Percentiles rank a stretch among this genome's conserved stretches.
Conservation (phyloP, 2,797 vertebrate genomes). For the Propithecus deckenii region DNA sequence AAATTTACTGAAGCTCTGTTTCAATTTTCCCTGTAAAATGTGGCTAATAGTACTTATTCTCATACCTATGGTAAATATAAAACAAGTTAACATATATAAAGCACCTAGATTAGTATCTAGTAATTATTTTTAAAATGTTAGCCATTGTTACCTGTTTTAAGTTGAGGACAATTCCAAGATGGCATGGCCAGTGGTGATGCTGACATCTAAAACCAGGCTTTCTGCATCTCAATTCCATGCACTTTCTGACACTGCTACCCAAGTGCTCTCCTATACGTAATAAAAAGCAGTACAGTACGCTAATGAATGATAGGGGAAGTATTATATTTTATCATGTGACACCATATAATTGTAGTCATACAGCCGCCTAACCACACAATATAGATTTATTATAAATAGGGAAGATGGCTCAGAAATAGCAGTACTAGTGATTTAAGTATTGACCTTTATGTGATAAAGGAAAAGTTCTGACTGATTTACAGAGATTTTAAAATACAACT, state of each 20-base stretch:
- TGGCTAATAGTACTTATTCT: background rate
- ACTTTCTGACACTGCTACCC: background rate
- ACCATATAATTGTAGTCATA: background rate
- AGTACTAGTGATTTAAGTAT: background rate
- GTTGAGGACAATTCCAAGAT: background rate
- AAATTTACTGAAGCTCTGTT: background rate
- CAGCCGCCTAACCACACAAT: background rate
- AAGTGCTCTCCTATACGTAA: background rate
- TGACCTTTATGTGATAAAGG: background rate
- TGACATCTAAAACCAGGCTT: background rate
- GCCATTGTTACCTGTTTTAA: background rate
- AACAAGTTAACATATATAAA: background rate
- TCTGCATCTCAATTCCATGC: background rate
- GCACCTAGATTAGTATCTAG: background rate
- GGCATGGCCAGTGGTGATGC: background rate
- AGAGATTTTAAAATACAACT: background rate
- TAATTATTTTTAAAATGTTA: background rate
- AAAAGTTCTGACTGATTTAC: background rate
- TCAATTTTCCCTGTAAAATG: constrained; percentile 18
- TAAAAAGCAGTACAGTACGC: background rate
- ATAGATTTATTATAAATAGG: background rate
- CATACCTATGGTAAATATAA: background rate
- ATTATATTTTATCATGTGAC: constrained; percentile 43
- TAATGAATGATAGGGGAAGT: background rate
- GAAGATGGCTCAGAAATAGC: constrained; percentile 26